Base-by-base conservation (phyloP, 2,797 vertebrate species). In the Numenius phaeopus region DNA sequence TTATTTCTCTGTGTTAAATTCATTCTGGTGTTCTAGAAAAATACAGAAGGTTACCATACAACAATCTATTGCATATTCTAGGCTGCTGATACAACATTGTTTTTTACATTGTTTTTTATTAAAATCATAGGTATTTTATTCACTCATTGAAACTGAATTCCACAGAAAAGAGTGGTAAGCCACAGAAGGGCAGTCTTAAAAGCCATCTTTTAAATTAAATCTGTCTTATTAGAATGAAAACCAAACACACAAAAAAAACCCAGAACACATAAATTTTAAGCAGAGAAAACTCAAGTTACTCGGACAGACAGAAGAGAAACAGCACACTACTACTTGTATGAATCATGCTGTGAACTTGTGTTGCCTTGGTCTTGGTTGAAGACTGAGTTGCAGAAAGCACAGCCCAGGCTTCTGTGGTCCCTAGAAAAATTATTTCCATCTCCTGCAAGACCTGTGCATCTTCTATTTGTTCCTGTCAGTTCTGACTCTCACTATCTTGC, bases 21-120 rank as follows among this genome's bases (percentile, higher is more conserved):
- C 3, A 27, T 83, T 34, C 18, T 34, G 14, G 3, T 19, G 9
- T 30, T 49, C 6, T 83, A 73, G 20, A 65, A 81, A 95, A 67
- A 47, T 61, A 34, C 12, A 84, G 39, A 70, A 66, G 19, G 7
- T 64, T 82, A 14, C 29, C 67, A 10, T 59, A 20, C 14, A 17
- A 67, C 1, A 29, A 14, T 46, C 14, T 77, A 10, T 5, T 77
- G 2, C 5, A 10, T 7, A 57, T 17, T 3, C 14, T 44, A 39
- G 19, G 7, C 40, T 52, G 39, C 5, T 40, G n/a, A 29, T 39
- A 19, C 7, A 70, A 4, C 32, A 21, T 8, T n/a, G 2, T 0
- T 58, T 93, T 76, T 49, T 37, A 21, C 4, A 3, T 0, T 47
- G 18, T 4, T 34, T 27, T 71, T 61, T 21, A 1, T 6, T 82